phyloP scores from a whole-genome alignment of 1,140 invertebrate genomes.

The Metopolophium dirhodum region DNA sequence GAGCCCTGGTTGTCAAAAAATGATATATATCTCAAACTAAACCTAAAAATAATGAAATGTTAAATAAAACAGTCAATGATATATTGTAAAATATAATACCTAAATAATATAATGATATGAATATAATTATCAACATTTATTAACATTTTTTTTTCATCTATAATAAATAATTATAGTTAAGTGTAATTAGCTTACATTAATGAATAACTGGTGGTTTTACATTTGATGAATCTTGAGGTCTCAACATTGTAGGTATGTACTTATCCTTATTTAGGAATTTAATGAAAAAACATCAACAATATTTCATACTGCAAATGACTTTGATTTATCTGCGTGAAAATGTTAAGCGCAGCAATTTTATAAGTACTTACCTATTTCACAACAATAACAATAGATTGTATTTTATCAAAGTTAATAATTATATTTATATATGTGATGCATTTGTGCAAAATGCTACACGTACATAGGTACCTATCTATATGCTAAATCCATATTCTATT shows the following conservation, averaged over 20 bases:
- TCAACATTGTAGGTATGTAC: not conserved
- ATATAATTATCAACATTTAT: not conserved
- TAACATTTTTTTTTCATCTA: not conserved
- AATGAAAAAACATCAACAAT: not conserved
- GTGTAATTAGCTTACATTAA: not conserved
- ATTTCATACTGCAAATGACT: not conserved
- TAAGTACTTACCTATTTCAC: not conserved
- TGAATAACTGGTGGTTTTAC: not conserved
- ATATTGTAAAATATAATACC: not conserved
- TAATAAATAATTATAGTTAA: not conserved
- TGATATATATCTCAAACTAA: not conserved
- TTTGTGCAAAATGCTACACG: not conserved
- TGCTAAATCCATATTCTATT: not conserved
- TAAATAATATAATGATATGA: not conserved
- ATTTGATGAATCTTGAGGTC: not conserved
- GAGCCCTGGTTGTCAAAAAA: not conserved
- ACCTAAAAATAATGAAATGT: not conserved
- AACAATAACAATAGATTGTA: not conserved
- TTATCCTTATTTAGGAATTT: not conserved
- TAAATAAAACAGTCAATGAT: not conserved
- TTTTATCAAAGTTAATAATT: not conserved
- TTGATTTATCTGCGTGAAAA: not conserved
- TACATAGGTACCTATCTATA: not conserved
- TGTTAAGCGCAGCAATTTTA: not conserved
- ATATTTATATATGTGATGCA: not conserved